Conservation (phyloP, 2,888 invertebrate genomes). For the Falcaria lacertinaria region DNA sequence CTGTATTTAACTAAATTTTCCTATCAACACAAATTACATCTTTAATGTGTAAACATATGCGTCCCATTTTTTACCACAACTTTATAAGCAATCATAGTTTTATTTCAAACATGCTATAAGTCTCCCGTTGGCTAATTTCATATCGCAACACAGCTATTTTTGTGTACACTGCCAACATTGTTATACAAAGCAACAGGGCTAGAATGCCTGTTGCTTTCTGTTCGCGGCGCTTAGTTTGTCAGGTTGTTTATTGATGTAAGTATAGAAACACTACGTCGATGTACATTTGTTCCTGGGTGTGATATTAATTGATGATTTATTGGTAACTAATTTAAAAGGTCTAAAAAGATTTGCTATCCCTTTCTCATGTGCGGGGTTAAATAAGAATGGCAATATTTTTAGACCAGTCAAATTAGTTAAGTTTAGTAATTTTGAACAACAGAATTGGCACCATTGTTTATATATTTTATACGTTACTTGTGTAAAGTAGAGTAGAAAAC, state of each 20-base stretch:
- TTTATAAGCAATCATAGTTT: background rate
- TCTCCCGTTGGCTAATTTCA: background rate
- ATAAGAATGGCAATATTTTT: too few relatives aligned
- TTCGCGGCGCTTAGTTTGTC: background rate
- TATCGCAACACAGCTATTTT: constrained; percentile 1
- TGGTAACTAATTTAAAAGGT: too few relatives aligned
- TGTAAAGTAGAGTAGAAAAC: too few relatives aligned
- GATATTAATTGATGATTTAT: too few relatives aligned
- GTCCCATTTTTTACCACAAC: background rate
- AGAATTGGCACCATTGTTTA: too few relatives aligned
- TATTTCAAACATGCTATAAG: background rate
- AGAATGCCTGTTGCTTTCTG: too few relatives aligned
- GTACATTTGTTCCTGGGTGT: too few relatives aligned
- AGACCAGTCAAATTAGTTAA: too few relatives aligned
- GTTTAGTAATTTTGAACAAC: too few relatives aligned
- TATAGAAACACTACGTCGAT: background rate
- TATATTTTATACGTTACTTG: too few relatives aligned
- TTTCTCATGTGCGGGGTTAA: too few relatives aligned
- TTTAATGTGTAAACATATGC: background rate
- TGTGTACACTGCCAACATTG: background rate
- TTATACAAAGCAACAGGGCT: background rate
- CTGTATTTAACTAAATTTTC: background rate
- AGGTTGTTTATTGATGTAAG: background rate
- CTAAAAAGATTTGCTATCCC: too few relatives aligned
- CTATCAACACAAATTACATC: background rate